Evolutionary conservation across 53 echinoderm and acorn worm genomes (phyloP).

Genomic region (Arbacia lixula): DNA sequence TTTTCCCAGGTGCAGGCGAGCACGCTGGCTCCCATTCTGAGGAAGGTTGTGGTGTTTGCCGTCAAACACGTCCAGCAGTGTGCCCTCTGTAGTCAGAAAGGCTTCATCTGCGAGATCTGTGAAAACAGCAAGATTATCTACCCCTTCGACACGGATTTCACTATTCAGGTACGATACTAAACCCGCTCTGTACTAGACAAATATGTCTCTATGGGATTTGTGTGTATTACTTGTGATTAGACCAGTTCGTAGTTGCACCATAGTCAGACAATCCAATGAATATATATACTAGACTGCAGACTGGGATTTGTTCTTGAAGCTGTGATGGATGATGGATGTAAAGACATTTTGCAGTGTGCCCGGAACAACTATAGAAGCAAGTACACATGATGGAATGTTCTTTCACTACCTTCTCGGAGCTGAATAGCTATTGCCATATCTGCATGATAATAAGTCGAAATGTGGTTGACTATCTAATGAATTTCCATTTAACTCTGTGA

Average conservation of each 20-base stretch:
- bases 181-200: not conserved
- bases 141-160: constrained; percentile 93
- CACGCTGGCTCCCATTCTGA: constrained; percentile 69
- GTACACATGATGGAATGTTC: no score
- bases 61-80: constrained; percentile 94
- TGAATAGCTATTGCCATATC: no score
- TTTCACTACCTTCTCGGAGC: no score
- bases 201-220: not conserved
- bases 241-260: no score
- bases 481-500: no score
- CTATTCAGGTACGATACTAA: constrained; percentile 75
- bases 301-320: no score
- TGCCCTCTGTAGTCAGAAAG: constrained; percentile 96
- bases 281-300: not conserved
- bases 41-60: constrained; percentile 90
- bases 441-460: no score
- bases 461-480: no score
- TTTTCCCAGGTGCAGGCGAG: constrained; percentile 89
- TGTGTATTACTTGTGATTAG: no score
- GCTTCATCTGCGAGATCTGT: constrained; percentile 96
- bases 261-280: not conserved
- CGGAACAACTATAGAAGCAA: no score
- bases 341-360: no score
- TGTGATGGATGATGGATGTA: no score
- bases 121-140: constrained; percentile 94